Evolutionary conservation across 2,113 vertebrate genomes (phyloP), one percentile per base, ranked within the genome.

Genomic region (Hylia prasina): DNA sequence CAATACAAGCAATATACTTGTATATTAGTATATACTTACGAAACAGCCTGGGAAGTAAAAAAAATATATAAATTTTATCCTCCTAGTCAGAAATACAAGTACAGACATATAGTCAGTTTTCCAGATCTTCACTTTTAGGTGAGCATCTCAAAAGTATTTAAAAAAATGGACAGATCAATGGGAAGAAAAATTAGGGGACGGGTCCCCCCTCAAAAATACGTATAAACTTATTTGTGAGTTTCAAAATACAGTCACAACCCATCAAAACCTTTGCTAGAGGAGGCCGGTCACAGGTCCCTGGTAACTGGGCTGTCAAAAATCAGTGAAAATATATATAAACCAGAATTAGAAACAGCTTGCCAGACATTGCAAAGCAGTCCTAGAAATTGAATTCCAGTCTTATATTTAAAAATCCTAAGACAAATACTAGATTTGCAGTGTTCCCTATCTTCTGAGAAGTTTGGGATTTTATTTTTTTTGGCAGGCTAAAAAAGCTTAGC

Each of bases 131-230:
- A 64, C 40, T 76, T 64, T 39, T 22, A 64, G 22, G 4, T 73
- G 28, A 57, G 12, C 37, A 72, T 83, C 24, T 83, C 37, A 83
- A 64, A 90, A 85, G 22, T 61, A 68, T 81, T 79, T 84, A 1
- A 0, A n/a, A 73, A 76, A 89, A 64, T 27, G 3, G 28, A 57
- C 9, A 65, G 19, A 42, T 68, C 31, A 84, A 58, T 25, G 9
- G 24, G 13, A 37, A 92, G 19, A 27, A 82, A 79, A 68, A 71
- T 2, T 50, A 18, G 12, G 6, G 3, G 21, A 8, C 0, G 0
- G 9, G 6, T 22, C 1, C 3, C 9, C 3, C 3, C 15, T 0
- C 0, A 3, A 31, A 35, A 40, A 23, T 17, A 47, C 14, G 1
- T 65, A 37, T 42, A 71, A 72, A 64, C 8, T 56, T 58, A 23